These are phyloP conservation scores for Numenius arquata DNA, from an alignment of 2,113 vertebrate genomes.

Conservation along the genomic window DNA sequence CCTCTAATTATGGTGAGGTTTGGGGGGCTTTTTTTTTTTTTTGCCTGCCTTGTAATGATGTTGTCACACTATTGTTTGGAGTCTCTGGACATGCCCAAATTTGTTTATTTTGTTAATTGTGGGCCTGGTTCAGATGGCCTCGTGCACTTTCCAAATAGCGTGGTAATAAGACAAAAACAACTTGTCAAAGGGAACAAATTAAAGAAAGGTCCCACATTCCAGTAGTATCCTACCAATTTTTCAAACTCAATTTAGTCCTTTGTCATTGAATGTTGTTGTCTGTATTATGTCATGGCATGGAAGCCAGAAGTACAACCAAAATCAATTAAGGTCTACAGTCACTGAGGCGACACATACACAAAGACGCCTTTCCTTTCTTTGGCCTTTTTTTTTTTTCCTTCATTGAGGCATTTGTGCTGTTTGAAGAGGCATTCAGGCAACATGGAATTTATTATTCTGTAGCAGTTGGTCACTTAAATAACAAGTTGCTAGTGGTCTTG, in stretches of 20 bases:
- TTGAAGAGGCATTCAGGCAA: background rate
- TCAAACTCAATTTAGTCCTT: conserved; percentile 25
- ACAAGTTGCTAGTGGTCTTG: background rate
- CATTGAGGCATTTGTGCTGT: background rate
- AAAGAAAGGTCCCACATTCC: background rate
- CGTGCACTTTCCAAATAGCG: background rate
- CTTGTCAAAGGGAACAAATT: background rate
- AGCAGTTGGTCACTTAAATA: background rate
- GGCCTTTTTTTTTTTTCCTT: background rate
- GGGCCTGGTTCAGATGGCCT: background rate
- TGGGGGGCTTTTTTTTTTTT: background rate
- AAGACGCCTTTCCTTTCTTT: background rate
- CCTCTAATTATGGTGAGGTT: background rate
- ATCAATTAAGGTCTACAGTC: background rate
- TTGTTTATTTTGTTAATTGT: background rate
- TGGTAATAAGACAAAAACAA: background rate
- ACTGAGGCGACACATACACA: background rate
- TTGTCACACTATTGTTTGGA: background rate
- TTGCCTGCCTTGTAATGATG: background rate
- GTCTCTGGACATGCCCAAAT: background rate
- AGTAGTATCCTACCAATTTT: background rate
- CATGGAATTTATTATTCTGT: background rate
- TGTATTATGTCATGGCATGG: background rate
- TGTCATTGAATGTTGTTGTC: background rate
- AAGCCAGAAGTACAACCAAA: background rate